Conservation (phyloP, 2,888 invertebrate species). For the Xestia rhomboidea region DNA sequence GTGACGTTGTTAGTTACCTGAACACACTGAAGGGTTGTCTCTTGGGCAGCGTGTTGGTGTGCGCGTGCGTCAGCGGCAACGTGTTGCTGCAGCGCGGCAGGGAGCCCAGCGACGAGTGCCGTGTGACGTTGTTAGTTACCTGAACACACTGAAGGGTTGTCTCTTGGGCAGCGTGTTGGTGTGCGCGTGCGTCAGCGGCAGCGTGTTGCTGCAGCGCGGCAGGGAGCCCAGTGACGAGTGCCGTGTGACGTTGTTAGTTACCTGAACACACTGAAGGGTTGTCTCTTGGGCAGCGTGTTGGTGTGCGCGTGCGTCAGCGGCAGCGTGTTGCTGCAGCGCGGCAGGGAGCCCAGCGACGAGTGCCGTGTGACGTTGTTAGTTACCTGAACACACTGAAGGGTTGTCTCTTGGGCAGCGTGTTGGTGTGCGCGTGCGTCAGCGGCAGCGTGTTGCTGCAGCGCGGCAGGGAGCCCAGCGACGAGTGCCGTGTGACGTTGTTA, state of each 20-base stretch:
- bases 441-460: conserved; percentile 6
- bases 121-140: conserved; percentile 20
- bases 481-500: background rate
- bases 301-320: background rate
- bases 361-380: background rate
- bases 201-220: conserved; percentile 9
- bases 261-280: conserved; percentile 47
- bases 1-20: too few relatives aligned
- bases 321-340: conserved; percentile 7
- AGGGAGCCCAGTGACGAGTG: conserved; percentile 62
- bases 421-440: background rate
- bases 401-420: conserved; percentile 71
- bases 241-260: conserved; percentile 9
- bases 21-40: too few relatives aligned
- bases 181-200: too few relatives aligned
- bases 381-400: conserved; percentile 46
- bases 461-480: conserved; percentile 62
- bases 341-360: conserved; percentile 62
- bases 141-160: conserved; percentile 46
- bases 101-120: conserved; percentile 56
- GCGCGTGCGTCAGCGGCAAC: too few relatives aligned
- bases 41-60: conserved; percentile 21
- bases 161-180: conserved; percentile 71
- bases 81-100: conserved; percentile 13
- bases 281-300: conserved; percentile 71